These are phyloP conservation scores for Anas platyrhynchos DNA, from an alignment of 2,113 vertebrate species.

Conservation along the genomic window DNA sequence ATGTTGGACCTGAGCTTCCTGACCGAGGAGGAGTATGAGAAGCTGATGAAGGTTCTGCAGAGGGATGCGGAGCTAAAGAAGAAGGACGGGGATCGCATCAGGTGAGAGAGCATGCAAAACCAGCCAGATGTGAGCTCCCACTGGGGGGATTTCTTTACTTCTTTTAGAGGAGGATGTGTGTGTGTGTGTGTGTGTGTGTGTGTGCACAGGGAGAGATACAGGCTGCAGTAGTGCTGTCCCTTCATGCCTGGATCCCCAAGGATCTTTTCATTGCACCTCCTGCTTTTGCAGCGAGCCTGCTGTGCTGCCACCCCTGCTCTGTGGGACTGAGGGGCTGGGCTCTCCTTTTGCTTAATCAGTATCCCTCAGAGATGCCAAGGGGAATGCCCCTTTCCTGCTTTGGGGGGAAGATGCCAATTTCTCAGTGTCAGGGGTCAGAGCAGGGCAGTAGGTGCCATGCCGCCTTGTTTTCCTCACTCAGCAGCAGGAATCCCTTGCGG, in stretches of 20 bases:
- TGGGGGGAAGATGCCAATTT: background rate
- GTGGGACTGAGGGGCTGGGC: background rate
- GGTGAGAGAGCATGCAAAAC: conserved; percentile 31
- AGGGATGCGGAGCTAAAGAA: conserved; percentile 78
- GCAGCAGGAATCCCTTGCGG: background rate
- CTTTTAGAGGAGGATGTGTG: background rate
- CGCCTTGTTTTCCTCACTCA: background rate
- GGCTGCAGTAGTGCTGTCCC: background rate
- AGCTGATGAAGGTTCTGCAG: conserved; percentile 76
- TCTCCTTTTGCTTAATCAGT: background rate
- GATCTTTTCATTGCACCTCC: background rate
- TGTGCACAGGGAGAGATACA: background rate
- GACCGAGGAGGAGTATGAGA: conserved; percentile 74
- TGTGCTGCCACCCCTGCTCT: background rate
- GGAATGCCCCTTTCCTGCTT: background rate
- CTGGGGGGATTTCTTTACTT: background rate
- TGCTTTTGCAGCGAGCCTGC: background rate
- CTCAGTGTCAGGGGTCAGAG: background rate
- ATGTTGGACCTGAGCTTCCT: conserved; percentile 79
- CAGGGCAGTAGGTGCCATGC: background rate
- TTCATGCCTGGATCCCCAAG: background rate
- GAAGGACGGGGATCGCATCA: conserved; percentile 77
- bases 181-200: too few relatives aligned
- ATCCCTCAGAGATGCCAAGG: background rate
- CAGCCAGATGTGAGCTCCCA: background rate